phyloP scores from a whole-genome alignment of 1,140 invertebrate species.

The Lepidurus arcticus region DNA sequence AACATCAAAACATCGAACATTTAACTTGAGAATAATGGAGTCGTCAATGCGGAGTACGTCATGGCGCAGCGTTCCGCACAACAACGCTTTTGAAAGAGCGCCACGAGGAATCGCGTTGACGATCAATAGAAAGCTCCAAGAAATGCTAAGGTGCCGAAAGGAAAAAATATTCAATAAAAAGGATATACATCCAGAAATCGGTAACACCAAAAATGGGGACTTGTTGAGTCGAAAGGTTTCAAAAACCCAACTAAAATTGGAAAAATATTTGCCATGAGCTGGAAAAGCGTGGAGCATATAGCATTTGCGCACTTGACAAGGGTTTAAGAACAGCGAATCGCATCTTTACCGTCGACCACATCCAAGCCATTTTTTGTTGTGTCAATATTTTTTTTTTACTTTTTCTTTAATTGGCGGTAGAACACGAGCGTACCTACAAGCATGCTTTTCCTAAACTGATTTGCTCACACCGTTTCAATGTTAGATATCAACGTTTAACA shows the following conservation, averaged over 20 bases:
- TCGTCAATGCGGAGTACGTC: not conserved
- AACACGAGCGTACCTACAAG: conserved; percentile 17
- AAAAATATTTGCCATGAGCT: conserved; percentile 10
- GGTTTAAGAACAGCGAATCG: not conserved
- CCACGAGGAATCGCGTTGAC: conserved; percentile 1
- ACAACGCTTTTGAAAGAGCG: conserved; percentile 4
- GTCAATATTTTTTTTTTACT: not conserved
- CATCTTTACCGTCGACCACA: not conserved
- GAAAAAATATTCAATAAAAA: not conserved
- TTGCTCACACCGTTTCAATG: conserved; percentile 14
- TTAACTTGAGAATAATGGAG: not conserved
- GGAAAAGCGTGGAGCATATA: conserved; percentile 13
- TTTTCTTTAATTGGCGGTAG: not conserved
- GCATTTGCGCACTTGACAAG: not conserved
- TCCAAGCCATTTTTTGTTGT: not conserved
- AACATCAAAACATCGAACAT: conserved; percentile 3
- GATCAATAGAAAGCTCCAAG: not conserved
- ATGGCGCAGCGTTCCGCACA: conserved; percentile 12
- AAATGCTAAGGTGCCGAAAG: not conserved
- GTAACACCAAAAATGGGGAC: too few relatives aligned
- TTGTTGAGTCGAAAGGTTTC: too few relatives aligned
- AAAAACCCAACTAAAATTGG: not conserved
- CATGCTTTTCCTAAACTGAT: not conserved
- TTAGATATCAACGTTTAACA: not conserved
- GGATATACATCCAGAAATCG: too few relatives aligned